A percentile compares a stretch with the other conserved stretches of the same genome.
Conservation (phyloP, 2,113 vertebrate species). For the Phalacrocorax aristotelis region DNA sequence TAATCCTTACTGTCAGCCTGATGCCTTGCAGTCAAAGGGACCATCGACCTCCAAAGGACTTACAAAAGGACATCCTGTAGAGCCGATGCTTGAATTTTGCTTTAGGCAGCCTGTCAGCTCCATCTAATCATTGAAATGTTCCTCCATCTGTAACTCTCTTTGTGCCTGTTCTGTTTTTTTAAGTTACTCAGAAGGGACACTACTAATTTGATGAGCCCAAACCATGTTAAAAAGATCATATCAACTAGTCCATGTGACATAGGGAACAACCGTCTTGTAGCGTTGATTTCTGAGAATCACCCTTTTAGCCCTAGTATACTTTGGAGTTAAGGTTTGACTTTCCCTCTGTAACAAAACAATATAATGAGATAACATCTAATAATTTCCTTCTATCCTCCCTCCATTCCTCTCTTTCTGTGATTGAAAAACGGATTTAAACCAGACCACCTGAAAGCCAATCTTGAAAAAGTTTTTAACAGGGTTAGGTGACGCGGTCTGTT, state of each 20-base stretch:
- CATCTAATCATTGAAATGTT: background rate
- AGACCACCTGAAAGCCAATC: background rate
- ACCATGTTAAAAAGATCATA: background rate
- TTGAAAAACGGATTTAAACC: background rate
- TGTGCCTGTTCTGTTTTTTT: background rate
- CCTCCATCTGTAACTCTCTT: background rate
- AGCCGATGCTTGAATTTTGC: background rate
- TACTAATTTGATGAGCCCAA: background rate
- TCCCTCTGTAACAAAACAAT: background rate
- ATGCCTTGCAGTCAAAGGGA: background rate
- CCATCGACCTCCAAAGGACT: background rate
- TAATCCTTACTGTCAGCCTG: background rate
- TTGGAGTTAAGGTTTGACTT: background rate
- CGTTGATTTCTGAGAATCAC: background rate
- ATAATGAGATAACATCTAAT: background rate
- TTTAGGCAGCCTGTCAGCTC: conserved; percentile 1
- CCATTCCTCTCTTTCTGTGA: background rate
- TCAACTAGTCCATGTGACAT: background rate
- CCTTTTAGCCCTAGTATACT: background rate
- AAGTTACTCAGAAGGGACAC: background rate
- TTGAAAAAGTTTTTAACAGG: background rate
- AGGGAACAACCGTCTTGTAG: background rate
- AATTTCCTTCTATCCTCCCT: background rate
- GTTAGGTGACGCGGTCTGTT: background rate
- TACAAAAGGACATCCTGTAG: background rate